Evolutionary conservation across 2,797 vertebrate species (phyloP).

Genomic region (Danio albolineatus): DNA sequence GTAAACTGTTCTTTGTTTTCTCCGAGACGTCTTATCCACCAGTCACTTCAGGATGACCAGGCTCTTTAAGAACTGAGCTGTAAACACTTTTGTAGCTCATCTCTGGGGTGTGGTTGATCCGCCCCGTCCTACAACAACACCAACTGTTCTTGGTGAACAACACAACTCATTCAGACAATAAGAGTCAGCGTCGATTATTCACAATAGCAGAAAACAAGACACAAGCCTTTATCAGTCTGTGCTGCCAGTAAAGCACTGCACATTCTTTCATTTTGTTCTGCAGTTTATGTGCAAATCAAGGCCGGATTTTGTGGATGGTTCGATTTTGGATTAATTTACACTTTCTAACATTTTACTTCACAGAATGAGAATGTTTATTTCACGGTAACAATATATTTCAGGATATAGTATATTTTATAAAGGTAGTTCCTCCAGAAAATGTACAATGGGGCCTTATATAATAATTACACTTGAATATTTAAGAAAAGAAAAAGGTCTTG

Average conservation of each 20-base stretch:
- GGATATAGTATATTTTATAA: too few species aligned
- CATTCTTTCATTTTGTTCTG: neutral
- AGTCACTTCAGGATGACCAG: constrained; percentile 46
- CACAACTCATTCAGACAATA: constrained; percentile 41
- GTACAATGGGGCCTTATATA: too few species aligned
- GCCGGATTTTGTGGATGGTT: neutral
- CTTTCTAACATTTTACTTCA: too few species aligned
- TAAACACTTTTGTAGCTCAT: constrained; percentile 35
- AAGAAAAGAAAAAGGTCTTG: too few species aligned
- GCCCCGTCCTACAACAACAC: neutral
- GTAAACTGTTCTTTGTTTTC: constrained; percentile 41
- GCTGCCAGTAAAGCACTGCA: neutral
- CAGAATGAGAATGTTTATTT: too few species aligned
- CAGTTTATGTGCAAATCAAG: neutral
- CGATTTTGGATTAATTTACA: neutral
- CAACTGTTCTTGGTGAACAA: constrained; percentile 44
- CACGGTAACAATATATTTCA: too few species aligned
- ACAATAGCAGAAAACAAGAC: constrained; percentile 26
- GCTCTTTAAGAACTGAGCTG: constrained; percentile 15
- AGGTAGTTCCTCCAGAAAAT: too few species aligned
- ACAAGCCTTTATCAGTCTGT: neutral
- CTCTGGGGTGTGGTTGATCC: constrained; percentile 33
- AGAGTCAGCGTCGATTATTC: neutral
- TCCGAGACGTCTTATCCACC: constrained; percentile 15
- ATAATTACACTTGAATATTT: too few species aligned